These are phyloP conservation scores for Hippopotamyrus pictus DNA, from an alignment of 2,797 vertebrate genomes.

Conservation along the genomic window DNA sequence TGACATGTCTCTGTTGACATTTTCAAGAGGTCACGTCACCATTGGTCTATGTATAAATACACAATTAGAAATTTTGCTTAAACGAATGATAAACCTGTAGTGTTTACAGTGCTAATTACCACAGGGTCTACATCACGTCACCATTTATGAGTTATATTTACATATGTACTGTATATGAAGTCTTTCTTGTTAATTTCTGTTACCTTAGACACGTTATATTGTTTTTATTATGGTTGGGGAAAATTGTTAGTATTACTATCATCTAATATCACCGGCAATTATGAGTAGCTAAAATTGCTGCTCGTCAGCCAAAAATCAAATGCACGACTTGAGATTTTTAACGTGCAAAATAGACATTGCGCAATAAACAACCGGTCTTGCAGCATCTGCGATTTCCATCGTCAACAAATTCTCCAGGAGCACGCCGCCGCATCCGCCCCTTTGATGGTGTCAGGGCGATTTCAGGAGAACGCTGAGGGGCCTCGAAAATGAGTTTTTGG, in stretches of 20 bases:
- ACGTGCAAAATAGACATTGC: not conserved
- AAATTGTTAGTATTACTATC: not conserved
- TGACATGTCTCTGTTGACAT: not conserved
- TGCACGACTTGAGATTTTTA: not conserved
- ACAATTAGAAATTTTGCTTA: not conserved
- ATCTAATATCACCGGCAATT: not conserved
- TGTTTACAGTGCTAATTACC: not conserved
- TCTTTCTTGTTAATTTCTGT: not conserved
- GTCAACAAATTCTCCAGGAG: constrained; percentile 46
- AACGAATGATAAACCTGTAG: not conserved
- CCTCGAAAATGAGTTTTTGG: constrained; percentile 65
- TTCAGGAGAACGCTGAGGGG: constrained; percentile 61
- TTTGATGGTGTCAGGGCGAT: constrained; percentile 35
- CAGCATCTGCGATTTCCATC: constrained; percentile 30
- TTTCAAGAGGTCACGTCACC: not conserved
- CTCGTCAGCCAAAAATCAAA: not conserved
- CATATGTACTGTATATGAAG: not conserved
- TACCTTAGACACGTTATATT: not conserved
- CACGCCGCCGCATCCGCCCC: constrained; percentile 45
- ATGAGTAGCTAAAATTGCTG: not conserved
- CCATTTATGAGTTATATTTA: not conserved
- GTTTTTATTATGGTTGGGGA: not conserved
- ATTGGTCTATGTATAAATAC: not conserved
- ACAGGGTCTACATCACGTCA: not conserved
- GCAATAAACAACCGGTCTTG: not conserved